Percentiles rank a stretch among this genome's conserved stretches.
These are phyloP conservation scores for Bombus superbus DNA, from an alignment of 1,140 invertebrate species.

Conservation along the genomic window DNA sequence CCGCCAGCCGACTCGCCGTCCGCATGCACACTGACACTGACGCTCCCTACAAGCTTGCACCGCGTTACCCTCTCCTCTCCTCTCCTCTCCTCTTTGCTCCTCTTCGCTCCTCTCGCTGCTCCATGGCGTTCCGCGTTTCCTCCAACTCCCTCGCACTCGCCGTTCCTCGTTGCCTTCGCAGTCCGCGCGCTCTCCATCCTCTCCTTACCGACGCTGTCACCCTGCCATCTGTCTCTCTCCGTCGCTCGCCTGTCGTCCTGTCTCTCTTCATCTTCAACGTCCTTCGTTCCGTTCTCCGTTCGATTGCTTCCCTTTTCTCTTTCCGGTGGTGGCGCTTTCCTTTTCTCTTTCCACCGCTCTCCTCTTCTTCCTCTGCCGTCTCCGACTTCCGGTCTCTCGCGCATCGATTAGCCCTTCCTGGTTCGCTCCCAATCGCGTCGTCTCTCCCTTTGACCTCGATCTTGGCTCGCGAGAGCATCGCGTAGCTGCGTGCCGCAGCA, in stretches of 20 bases:
- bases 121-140: slow-evolving; percentile 11
- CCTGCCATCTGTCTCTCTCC: slow-evolving; percentile 11
- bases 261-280: no score
- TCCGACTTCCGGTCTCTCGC: background rate
- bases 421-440: background rate
- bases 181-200: slow-evolving; percentile 2
- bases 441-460: background rate
- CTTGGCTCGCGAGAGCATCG: background rate
- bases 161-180: background rate
- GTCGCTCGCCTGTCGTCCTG: background rate
- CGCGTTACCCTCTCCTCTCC: slow-evolving; percentile 6
- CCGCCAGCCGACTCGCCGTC: slow-evolving; percentile 59
- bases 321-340: background rate
- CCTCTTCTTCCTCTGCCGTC: background rate
- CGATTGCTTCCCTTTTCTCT: slow-evolving; percentile 4
- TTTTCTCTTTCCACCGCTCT: background rate
- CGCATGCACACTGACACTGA: slow-evolving; percentile 73
- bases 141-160: background rate
- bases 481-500: background rate
- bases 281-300: background rate
- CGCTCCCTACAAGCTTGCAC: slow-evolving; percentile 59
- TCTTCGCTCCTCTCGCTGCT: background rate
- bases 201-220: background rate
- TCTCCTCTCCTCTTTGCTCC: background rate
- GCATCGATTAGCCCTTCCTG: background rate